These are phyloP conservation scores for Ichneumoninae sp. DNA, from an alignment of 2,888 invertebrate genomes.

Conservation along the genomic window DNA sequence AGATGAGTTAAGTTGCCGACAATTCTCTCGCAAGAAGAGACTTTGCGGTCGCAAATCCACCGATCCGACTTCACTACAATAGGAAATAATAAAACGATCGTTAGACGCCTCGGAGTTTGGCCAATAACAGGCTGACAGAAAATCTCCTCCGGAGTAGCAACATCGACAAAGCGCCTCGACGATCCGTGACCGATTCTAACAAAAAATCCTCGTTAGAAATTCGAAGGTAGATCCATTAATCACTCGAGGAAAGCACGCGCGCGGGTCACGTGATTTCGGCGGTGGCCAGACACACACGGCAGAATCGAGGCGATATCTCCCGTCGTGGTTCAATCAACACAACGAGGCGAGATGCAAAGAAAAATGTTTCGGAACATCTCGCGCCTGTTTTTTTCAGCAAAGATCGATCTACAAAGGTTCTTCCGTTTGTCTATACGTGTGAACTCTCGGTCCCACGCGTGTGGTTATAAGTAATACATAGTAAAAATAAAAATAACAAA, in stretches of 20 bases:
- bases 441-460: constrained; percentile 6
- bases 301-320: constrained; percentile 46
- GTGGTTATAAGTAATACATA: neutral
- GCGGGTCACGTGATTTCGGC: constrained; percentile 19
- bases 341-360: constrained; percentile 35
- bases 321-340: constrained; percentile 44
- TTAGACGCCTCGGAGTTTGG: constrained; percentile 27
- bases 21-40: neutral
- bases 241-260: constrained; percentile 46
- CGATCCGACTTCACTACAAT: constrained; percentile 22
- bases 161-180: constrained; percentile 36
- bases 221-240: constrained; percentile 60
- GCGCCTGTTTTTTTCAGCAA: neutral
- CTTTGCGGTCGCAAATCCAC: neutral
- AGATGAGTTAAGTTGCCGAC: neutral
- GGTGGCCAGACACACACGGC: constrained; percentile 41
- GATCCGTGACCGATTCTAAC: constrained; percentile 54
- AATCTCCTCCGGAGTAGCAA: neutral
- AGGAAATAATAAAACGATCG: constrained; percentile 32
- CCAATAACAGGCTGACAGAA: constrained; percentile 27
- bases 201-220: constrained; percentile 57
- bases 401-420: constrained; percentile 20
- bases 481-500: neutral
- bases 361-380: constrained; percentile 19
- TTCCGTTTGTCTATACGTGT: neutral